Evolutionary conservation across 2,888 invertebrate species (phyloP), one percentile per base, ranked within the genome.

Genomic region (Macrophya alboannulata): DNA sequence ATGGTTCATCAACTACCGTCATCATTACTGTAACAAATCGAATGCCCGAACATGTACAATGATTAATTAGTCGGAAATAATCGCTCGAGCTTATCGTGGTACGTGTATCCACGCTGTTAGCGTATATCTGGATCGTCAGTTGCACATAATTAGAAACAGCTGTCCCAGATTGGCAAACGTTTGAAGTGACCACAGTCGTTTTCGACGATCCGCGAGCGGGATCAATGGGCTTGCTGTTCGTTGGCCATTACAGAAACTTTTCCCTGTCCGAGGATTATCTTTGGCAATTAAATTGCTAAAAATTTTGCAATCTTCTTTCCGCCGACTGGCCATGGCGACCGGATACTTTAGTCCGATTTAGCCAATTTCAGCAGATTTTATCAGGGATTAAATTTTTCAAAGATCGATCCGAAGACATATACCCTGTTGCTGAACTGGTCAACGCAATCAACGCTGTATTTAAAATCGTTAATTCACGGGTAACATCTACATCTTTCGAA

Each of bases 111-210:
- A 37, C 37, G 31, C 68, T 6, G 31, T 12, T 17, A 37, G 68
- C 10, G 43, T 25, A n/a, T 77, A 51, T 77, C 51, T 37, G 77
- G 77, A 48, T 55, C 51, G 37, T 55, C 15, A 25, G 77, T 76
- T 84, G 86, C 79, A 89, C 89, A 65, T 88, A 83, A 71, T 84
- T 88, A 88, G 85, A 87, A 87, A 87, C 84, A 21, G 43, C n/a
- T n/a, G 45, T 48, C 77, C 85, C 74, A 76, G 79, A 81, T 79
- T 48, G 45, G 43, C 59, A 79, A 86, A 89, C 87, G 91, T 91
- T 90, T 90, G 90, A 89, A 90, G 90, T 89, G 90, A 89, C 90
- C 90, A 87, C 84, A 86, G 81, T 74, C 72, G 72, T 74, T 74
- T 74, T 45, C 43, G 21, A n/a, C 72, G 72, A 74, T 74, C 72